Evolutionary conservation across 2,888 invertebrate genomes (phyloP).

Genomic region (Netelia inedita): DNA sequence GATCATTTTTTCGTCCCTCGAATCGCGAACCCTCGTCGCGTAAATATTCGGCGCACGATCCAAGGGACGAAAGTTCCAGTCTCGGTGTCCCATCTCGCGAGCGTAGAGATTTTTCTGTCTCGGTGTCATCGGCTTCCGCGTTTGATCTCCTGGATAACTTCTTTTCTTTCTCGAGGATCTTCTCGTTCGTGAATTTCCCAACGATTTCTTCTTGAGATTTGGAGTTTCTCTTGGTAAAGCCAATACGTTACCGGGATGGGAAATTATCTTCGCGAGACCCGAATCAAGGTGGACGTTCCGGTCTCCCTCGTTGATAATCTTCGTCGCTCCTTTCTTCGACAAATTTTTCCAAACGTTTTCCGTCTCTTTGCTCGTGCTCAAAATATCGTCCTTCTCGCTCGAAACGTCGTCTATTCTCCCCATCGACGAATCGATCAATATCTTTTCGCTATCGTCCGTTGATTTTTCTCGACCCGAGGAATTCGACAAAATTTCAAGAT

Average conservation of each 20-base stretch:
- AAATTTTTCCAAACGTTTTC: background rate
- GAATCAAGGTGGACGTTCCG: background rate
- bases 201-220: background rate
- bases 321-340: background rate
- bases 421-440: background rate
- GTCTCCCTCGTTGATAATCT: too few species aligned
- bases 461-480: background rate
- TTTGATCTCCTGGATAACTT: too few species aligned
- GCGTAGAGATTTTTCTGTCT: background rate
- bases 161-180: background rate
- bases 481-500: background rate
- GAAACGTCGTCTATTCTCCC: background rate
- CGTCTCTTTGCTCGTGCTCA: background rate
- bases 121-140: background rate
- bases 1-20: background rate
- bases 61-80: too few species aligned
- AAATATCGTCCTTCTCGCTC: background rate
- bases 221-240: background rate
- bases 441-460: background rate
- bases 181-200: background rate
- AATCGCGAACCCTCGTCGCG: background rate
- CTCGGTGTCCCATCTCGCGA: too few species aligned
- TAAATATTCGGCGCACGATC: background rate
- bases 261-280: background rate
- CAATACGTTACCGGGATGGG: background rate